Evolutionary conservation across 1,140 invertebrate species (phyloP).

Genomic region (Hirudo medicinalis): DNA sequence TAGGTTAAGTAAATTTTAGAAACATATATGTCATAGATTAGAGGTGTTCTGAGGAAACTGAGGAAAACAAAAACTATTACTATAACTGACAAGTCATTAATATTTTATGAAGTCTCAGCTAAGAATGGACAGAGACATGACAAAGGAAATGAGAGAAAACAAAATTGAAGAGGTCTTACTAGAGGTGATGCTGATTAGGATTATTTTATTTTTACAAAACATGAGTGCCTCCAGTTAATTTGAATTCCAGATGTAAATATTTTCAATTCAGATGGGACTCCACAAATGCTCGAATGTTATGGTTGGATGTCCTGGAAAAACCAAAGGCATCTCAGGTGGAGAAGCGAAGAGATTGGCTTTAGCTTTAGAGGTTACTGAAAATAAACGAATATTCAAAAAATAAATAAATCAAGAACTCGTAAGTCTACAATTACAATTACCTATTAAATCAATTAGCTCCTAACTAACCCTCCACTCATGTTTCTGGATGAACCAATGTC

Average conservation of each 20-base stretch:
- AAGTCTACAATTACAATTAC: too few relatives aligned
- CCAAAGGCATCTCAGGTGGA: conserved; percentile 79
- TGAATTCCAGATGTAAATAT: too few relatives aligned
- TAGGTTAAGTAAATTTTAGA: too few relatives aligned
- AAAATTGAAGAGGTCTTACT: conserved; percentile 76
- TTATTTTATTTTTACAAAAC: too few relatives aligned
- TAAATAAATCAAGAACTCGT: too few relatives aligned
- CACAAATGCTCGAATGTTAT: conserved; percentile 65
- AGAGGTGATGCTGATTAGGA: conserved; percentile 40
- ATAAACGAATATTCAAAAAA: too few relatives aligned
- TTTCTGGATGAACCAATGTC: conserved; percentile 95
- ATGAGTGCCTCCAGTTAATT: too few relatives aligned
- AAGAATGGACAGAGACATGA: conserved; percentile 71
- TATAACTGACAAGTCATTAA: too few relatives aligned
- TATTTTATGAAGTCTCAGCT: conserved; percentile 57
- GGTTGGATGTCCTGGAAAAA: conserved; percentile 52
- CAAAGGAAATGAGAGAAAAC: conserved; percentile 58
- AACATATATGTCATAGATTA: too few relatives aligned
- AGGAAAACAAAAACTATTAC: too few relatives aligned
- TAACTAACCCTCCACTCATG: conserved; percentile 83
- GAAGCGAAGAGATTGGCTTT: conserved; percentile 90
- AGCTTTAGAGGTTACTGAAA: conserved; percentile 59
- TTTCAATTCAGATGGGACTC: conserved; percentile 51
- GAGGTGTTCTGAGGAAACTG: too few relatives aligned
- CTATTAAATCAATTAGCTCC: conserved; percentile 36